These are phyloP conservation scores for Atta cephalotes DNA, from an alignment of 1,140 invertebrate species.

Conservation along the genomic window DNA sequence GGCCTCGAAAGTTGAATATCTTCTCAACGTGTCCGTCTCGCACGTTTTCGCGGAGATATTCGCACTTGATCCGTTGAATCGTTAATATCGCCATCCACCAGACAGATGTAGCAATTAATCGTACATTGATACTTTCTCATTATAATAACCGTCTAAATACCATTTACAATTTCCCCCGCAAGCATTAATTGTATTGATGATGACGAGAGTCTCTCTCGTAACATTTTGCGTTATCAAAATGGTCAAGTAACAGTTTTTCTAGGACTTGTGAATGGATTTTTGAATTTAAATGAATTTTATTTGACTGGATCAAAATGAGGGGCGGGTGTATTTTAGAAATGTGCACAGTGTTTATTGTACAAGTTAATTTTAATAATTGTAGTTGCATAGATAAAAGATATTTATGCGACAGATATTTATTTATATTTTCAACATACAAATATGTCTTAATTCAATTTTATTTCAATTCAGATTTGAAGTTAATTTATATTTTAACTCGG, in stretches of 20 bases:
- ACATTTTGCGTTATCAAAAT: conserved; percentile 17
- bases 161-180: neutral
- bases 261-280: conserved; percentile 11
- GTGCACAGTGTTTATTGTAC: neutral
- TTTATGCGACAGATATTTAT: neutral
- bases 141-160: conserved; percentile 43
- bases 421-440: neutral
- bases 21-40: conserved; percentile 7
- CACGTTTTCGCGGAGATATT: conserved; percentile 26
- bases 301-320: neutral
- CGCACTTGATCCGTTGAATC: conserved; percentile 12
- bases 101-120: conserved; percentile 47
- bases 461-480: neutral
- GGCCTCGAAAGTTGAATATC: conserved; percentile 40
- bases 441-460: neutral
- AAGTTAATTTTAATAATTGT: conserved; percentile 19
- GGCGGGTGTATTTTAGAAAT: neutral
- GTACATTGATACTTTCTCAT: conserved; percentile 34
- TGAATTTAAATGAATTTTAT: conserved; percentile 31
- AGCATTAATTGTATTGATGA: conserved; percentile 35
- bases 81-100: conserved; percentile 14
- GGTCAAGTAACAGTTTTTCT: neutral
- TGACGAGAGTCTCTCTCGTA: neutral
- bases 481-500: neutral
- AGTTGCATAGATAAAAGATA: neutral